Evolutionary conservation across 2,113 vertebrate species (phyloP), one percentile per base, ranked within the genome.

Genomic region (Myiozetetes cayanensis): DNA sequence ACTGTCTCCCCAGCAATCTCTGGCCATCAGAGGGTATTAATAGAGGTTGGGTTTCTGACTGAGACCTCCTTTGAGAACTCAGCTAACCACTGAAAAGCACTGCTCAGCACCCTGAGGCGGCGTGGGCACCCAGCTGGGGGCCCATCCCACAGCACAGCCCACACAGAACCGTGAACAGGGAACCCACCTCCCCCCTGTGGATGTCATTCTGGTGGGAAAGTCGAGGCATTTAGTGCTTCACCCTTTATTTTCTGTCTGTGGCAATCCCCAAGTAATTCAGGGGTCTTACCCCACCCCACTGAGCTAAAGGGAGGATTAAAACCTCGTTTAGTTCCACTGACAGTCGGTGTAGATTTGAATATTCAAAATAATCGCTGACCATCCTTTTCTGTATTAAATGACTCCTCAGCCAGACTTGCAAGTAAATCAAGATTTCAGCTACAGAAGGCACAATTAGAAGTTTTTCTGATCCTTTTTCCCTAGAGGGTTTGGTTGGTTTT

Each of bases 181-280:
- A 68, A 46, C 74, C 66, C 22, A 35, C 4, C 3, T 7, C 22
- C 2, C 0, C 21, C 3, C 3, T 0, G 46, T 25, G 67, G 67
- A 63, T 87, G 25, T 44, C 44, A 12, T 24, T 66, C 62, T 70
- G 75, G 47, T n/a, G 87, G 35, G 68, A 83, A 93, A 85, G 25
- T 46, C 2, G 1, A 75, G 66, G 10, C 25, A 66, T 66, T 73
- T 82, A 62, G 5, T 10, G 33, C 33, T 73, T 63, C 46, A 47
- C 10, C 24, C 0, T 7, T 76, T 46, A 4, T 41, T 55, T 74
- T 68, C 52, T 68, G 37, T 14, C 43, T 79, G n/a, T 49, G 75
- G 17, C 43, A 80, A 66, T 2, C 43, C 44, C 0, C 8, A 39
- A 62, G 23, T 50, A 37, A n/a, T 59, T 80, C 22, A 28, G 4